Conservation (phyloP, 2,797 vertebrate genomes). For the Coilia nasus region DNA sequence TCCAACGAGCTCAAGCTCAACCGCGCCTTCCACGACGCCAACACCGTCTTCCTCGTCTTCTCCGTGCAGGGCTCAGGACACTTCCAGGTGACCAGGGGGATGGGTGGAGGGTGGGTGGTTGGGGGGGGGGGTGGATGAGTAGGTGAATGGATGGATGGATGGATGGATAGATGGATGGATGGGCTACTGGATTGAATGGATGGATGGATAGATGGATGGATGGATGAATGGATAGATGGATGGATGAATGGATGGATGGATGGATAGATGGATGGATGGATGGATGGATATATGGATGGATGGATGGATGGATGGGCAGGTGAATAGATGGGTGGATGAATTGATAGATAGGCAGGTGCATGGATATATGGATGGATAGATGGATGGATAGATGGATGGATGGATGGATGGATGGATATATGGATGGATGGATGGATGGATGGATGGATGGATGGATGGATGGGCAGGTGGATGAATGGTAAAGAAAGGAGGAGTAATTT, state of each 20-base stretch:
- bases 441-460: neutral
- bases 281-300: neutral
- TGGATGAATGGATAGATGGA: no score
- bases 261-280: neutral
- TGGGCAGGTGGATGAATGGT: neutral
- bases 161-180: no score
- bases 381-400: no score
- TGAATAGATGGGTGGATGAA: neutral
- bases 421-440: no score
- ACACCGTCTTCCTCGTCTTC: conserved; percentile 85
- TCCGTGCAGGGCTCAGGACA: conserved; percentile 91
- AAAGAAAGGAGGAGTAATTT: no score
- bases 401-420: no score
- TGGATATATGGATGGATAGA: no score
- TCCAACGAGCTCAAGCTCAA: conserved; percentile 85
- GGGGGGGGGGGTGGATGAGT: neutral
- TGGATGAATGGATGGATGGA: neutral
- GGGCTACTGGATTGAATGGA: no score
- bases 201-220: no score
- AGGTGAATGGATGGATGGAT: no score
- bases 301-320: neutral
- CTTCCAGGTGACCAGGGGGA: conserved; percentile 85
- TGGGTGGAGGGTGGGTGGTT: neutral
- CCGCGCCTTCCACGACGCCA: conserved; percentile 81
- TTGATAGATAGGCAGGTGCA: no score